Base-by-base conservation (phyloP, 2,113 vertebrate species). In the Ictalurus furcatus region DNA sequence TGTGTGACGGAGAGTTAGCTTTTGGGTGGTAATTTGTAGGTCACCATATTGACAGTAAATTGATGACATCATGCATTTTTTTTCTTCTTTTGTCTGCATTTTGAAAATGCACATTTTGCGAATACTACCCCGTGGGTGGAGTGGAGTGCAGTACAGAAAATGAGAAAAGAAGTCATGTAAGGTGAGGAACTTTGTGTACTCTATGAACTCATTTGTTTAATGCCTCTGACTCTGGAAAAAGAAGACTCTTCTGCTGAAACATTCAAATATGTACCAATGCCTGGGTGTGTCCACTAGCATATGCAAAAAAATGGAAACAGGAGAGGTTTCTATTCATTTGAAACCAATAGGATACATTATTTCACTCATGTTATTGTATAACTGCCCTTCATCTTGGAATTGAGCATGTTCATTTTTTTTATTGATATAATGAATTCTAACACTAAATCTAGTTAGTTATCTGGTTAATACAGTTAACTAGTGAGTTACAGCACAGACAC, bases 241-340 rank as follows among this genome's bases (percentile, higher is more conserved):
- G 19, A 73, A 88, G 71, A 67, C 86, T 83, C 78, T 63, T 54
- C 88, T 89, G 73, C 81, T 88, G 52, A 73, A 56, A 84, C 80
- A 89, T 87, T 89, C 89, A 90, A 91, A 92, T 91, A 28, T 34
- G 44, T 9, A 37, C 17, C 40, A 85, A 65, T 80, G 37, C 83
- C 85, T 88, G 90, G 84, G 69, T 79, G 69, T 86, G 81, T 78
- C 65, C 52, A 59, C 52, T 83, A 82, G 85, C 79, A 59, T 44
- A 90, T 87, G 90, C 79, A 87, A 91, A 85, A 85, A 81, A 63
- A 81, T 21, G 56, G n/a, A 71, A 30, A 56, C 34, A n/a, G 48
- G 48, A 85, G 37, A 58, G 25, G n/a, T 79, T 61, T 86, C 73
- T 76, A 59, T 67, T 37, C 69, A 85, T 16, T 5, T 63, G 74